These are phyloP conservation scores for Bos indicus DNA, from an alignment of 2,113 vertebrate species.

Conservation along the genomic window DNA sequence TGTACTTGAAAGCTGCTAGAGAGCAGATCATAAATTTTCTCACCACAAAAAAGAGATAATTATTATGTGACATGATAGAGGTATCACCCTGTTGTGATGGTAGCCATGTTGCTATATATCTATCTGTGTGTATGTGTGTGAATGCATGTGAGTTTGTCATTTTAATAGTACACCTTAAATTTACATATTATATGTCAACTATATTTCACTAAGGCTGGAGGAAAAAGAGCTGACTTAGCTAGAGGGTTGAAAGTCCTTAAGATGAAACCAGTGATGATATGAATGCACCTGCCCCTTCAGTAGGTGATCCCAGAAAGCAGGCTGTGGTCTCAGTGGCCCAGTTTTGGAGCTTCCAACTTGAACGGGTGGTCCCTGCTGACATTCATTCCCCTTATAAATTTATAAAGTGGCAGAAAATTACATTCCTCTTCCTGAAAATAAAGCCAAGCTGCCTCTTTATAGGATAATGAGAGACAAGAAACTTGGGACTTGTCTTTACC, in stretches of 20 bases:
- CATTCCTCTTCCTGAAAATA: not conserved
- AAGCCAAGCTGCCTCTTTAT: not conserved
- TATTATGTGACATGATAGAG: not conserved
- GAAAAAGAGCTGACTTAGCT: not conserved
- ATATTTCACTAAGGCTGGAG: not conserved
- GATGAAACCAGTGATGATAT: not conserved
- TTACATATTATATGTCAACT: not conserved
- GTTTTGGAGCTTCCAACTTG: fast-evolving
- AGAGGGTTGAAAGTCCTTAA: not conserved
- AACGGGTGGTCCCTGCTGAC: not conserved
- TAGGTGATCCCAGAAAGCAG: not conserved
- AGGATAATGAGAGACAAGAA: not conserved
- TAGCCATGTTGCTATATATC: not conserved
- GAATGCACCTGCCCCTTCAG: fast-evolving
- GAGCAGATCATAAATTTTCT: not conserved
- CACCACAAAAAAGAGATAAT: not conserved
- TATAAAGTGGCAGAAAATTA: not conserved
- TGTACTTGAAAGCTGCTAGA: not conserved
- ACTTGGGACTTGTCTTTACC: not conserved
- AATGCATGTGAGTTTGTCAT: not conserved
- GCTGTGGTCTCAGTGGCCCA: fast-evolving
- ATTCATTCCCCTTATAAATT: not conserved
- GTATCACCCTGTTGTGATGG: not conserved
- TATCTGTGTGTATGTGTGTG: not conserved
- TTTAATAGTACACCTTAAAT: not conserved